phyloP scores from a whole-genome alignment of 2,113 vertebrate species.

The Saccopteryx bilineata region DNA sequence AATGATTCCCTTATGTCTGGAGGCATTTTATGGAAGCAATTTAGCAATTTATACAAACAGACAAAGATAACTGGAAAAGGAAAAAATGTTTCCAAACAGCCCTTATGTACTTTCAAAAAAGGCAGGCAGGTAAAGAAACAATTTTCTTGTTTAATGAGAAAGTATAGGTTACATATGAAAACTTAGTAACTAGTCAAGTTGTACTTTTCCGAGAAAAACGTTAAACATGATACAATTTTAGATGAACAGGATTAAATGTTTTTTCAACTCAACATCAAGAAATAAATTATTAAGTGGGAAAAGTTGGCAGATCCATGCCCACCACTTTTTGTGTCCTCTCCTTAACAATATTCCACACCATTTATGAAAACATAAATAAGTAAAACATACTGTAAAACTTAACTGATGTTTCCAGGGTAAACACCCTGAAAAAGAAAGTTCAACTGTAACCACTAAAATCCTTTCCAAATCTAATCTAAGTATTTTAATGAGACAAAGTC shows the following conservation, averaged over 20 bases:
- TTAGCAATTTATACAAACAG: conserved; percentile 82
- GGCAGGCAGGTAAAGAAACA: conserved; percentile 38
- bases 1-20: conserved; percentile 78
- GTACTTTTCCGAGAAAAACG: conserved; percentile 66
- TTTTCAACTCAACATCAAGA: conserved; percentile 66
- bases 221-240: conserved; percentile 67
- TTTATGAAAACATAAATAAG: background rate
- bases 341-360: background rate
- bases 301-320: conserved; percentile 58
- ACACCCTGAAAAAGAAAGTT: background rate
- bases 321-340: background rate
- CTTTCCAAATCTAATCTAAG: conserved; percentile 20
- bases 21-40: conserved; percentile 77
- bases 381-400: background rate
- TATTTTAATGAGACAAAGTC: conserved; percentile 10
- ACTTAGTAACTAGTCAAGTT: conserved; percentile 41
- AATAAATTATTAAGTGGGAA: conserved; percentile 55
- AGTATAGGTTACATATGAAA: conserved; percentile 71
- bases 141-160: conserved; percentile 78
- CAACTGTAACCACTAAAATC: background rate
- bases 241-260: conserved; percentile 70
- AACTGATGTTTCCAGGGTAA: conserved; percentile 7
- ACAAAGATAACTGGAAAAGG: conserved; percentile 71
- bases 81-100: conserved; percentile 76
- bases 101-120: conserved; percentile 73